Evolutionary conservation across 2,797 vertebrate genomes (phyloP).

Genomic region (Chiroxiphia lanceolata): DNA sequence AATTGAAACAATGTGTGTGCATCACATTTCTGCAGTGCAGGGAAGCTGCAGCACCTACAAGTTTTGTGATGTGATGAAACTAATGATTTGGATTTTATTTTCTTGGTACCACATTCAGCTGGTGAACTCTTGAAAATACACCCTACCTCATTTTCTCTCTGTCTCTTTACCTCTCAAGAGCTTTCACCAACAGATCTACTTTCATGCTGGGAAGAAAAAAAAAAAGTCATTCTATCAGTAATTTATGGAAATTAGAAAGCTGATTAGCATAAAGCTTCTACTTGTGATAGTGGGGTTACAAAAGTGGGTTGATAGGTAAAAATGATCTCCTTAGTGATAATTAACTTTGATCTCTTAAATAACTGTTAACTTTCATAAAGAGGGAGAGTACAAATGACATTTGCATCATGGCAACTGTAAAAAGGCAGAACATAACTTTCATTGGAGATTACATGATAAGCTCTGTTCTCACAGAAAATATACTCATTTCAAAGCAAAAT

Average conservation of each 20-base stretch:
- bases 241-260: conserved; percentile 75
- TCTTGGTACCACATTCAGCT: conserved; percentile 21
- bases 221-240: conserved; percentile 64
- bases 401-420: conserved; percentile 61
- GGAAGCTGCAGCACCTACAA: background rate
- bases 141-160: conserved; percentile 20
- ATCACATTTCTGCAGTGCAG: conserved; percentile 40
- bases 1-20: conserved; percentile 53
- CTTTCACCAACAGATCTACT: conserved; percentile 68
- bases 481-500: conserved; percentile 50
- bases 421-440: conserved; percentile 65
- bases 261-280: conserved; percentile 74
- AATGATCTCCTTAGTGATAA: conserved; percentile 75
- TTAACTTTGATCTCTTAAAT: conserved; percentile 76
- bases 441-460: conserved; percentile 61
- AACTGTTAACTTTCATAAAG: conserved; percentile 72
- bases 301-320: conserved; percentile 75
- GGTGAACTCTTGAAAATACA: conserved; percentile 21
- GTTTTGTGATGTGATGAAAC: conserved; percentile 19
- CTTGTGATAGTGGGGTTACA: conserved; percentile 72
- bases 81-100: conserved; percentile 43
- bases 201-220: conserved; percentile 8
- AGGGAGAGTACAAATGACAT: conserved; percentile 62
- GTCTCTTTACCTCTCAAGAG: conserved; percentile 52
- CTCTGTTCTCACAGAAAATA: conserved; percentile 55